A percentile compares a stretch with the other conserved stretches of the same genome.
phyloP scores from a whole-genome alignment of 2,797 vertebrate species.

The Periparus ater region DNA sequence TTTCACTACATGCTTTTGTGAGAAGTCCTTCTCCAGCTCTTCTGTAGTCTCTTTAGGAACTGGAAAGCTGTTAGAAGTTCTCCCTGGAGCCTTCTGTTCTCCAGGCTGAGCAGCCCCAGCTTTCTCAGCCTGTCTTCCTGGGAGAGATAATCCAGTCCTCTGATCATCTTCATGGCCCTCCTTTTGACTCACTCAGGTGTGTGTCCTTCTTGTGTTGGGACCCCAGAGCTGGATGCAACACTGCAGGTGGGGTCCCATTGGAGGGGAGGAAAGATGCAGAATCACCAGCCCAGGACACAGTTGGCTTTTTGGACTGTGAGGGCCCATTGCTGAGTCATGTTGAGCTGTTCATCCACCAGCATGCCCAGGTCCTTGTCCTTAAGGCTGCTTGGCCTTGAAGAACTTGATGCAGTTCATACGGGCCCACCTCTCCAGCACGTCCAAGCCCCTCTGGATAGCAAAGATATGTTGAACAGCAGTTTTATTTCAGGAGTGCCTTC shows the following conservation, averaged over 20 bases:
- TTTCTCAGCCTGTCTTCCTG: neutral
- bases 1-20: accelerated
- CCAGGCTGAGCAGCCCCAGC: accelerated
- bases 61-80: neutral
- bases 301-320: neutral
- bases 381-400: neutral
- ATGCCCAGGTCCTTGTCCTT: neutral
- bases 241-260: neutral
- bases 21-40: neutral
- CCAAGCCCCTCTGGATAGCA: neutral
- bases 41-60: neutral
- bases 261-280: neutral
- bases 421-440: neutral
- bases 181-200: too few species aligned
- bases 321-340: neutral
- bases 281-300: neutral
- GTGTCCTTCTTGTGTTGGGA: neutral
- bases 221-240: neutral
- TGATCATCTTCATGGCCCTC: neutral
- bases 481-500: neutral
- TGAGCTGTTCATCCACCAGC: neutral
- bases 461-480: neutral
- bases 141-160: neutral
- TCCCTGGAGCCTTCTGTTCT: neutral
- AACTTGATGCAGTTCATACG: neutral